A percentile compares a stretch with the other conserved stretches of the same genome.
Conservation (phyloP, 2,797 vertebrate species). For the Hyperoplus immaculatus region DNA sequence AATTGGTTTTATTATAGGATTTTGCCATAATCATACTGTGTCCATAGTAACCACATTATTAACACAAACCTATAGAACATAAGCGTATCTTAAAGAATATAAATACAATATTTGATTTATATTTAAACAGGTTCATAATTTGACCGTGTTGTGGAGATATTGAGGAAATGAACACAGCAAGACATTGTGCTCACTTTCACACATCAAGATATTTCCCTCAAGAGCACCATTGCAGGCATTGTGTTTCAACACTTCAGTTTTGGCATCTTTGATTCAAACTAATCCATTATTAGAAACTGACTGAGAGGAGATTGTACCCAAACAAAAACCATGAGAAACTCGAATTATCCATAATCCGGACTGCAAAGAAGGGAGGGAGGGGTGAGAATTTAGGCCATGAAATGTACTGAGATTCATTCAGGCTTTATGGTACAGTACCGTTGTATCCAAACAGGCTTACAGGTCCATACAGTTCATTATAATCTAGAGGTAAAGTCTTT, state of each 20-base stretch:
- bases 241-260: constrained; percentile 34
- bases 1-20: too few relatives aligned
- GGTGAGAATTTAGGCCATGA: constrained; percentile 51
- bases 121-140: neutral
- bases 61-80: too few relatives aligned
- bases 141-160: neutral
- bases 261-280: constrained; percentile 41
- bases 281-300: constrained; percentile 57
- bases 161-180: neutral
- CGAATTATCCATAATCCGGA: constrained; percentile 64
- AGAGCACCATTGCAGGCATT: constrained; percentile 23
- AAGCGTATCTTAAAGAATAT: too few relatives aligned
- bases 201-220: neutral
- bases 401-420: constrained; percentile 39
- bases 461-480: constrained; percentile 32
- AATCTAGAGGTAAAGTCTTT: constrained; percentile 53
- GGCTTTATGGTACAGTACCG: constrained; percentile 12
- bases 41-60: too few relatives aligned
- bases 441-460: constrained; percentile 25
- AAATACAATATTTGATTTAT: neutral
- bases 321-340: constrained; percentile 44
- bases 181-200: neutral
- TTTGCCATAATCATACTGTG: too few relatives aligned
- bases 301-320: constrained; percentile 16
- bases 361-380: constrained; percentile 30